phyloP scores from a whole-genome alignment of 2,113 vertebrate species.

The Lycocorax pyrrhopterus region DNA sequence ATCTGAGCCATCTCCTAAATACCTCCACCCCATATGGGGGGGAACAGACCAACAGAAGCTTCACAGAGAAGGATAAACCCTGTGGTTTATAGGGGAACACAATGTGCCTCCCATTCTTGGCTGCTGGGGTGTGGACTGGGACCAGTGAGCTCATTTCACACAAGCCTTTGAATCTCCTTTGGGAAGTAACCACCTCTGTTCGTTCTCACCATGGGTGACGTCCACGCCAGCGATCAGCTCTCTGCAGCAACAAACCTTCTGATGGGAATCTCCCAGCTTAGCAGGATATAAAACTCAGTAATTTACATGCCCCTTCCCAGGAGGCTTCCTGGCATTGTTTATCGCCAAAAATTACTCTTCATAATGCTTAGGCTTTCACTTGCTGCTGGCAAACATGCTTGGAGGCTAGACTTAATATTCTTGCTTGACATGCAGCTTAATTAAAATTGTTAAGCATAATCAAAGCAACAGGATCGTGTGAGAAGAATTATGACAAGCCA shows the following conservation, averaged over 20 bases:
- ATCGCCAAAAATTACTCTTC: constrained; percentile 43
- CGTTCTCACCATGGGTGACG: constrained; percentile 32
- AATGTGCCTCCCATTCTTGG: background rate
- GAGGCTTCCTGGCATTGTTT: constrained; percentile 53
- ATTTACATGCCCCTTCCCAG: constrained; percentile 55
- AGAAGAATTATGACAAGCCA: constrained; percentile 39
- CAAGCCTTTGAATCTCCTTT: constrained; percentile 38
- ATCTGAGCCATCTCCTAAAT: background rate
- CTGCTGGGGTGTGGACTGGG: background rate
- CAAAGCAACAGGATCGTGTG: constrained; percentile 24
- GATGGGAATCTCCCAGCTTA: constrained; percentile 44
- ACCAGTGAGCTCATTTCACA: constrained; percentile 24
- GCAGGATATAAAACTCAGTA: constrained; percentile 12
- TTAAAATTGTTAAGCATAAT: constrained; percentile 45
- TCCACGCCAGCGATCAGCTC: background rate
- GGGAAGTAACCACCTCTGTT: constrained; percentile 35
- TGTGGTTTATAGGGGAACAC: background rate
- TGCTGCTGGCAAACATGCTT: constrained; percentile 31
- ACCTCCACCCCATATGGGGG: fast-evolving
- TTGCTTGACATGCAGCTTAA: constrained; percentile 46
- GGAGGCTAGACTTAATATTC: constrained; percentile 58
- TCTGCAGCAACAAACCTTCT: background rate
- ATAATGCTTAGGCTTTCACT: constrained; percentile 6
- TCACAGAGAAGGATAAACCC: background rate
- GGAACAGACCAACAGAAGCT: background rate